A percentile compares a stretch with the other conserved stretches of the same genome.
Conservation (phyloP, 2,113 vertebrate species). For the Phaethon lepturus region DNA sequence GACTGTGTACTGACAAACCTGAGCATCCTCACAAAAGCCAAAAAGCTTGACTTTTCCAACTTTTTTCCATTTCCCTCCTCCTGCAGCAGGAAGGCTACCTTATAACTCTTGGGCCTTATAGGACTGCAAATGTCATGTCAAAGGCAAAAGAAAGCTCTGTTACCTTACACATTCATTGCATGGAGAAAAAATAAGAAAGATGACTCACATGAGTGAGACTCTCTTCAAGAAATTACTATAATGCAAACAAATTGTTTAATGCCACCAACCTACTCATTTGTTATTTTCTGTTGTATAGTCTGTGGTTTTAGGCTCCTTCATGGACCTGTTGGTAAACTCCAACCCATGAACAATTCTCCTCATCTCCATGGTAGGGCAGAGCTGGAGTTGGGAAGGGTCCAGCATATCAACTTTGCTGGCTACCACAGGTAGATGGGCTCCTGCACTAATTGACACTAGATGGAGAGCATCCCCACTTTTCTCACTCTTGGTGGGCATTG, state of each 20-base stretch:
- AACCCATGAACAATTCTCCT: neutral
- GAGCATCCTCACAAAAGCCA: neutral
- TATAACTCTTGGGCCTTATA: neutral
- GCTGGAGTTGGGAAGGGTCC: neutral
- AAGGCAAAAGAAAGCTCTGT: neutral
- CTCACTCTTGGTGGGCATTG: neutral
- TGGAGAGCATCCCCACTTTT: neutral
- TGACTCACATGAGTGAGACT: neutral
- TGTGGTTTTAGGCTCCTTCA: neutral
- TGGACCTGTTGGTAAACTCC: neutral
- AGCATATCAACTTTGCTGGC: fast-evolving
- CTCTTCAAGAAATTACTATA: neutral
- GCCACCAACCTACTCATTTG: neutral
- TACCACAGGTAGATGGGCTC: neutral
- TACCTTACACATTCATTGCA: neutral
- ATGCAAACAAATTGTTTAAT: neutral
- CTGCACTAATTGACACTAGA: neutral
- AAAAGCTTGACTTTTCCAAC: neutral
- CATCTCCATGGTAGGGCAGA: neutral
- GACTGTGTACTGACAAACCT: neutral
- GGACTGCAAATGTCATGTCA: neutral
- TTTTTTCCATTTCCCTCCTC: neutral
- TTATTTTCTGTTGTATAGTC: neutral
- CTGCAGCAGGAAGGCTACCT: neutral
- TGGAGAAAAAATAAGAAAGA: neutral